Evolutionary conservation across 2,797 vertebrate genomes (phyloP).

Genomic region (Calcarius lapponicus): DNA sequence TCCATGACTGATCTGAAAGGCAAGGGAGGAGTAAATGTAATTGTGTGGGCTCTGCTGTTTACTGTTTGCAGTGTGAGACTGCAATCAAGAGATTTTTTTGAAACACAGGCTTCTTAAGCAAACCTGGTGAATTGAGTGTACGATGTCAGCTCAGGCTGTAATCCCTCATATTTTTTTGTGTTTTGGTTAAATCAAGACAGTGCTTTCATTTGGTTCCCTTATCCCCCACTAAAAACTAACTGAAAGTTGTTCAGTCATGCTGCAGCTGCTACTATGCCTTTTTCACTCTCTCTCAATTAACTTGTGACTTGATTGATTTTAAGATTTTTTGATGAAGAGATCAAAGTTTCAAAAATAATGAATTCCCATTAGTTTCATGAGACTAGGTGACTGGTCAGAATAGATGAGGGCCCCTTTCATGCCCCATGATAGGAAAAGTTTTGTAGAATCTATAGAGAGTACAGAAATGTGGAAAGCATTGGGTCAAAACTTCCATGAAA

Average conservation of each 20-base stretch:
- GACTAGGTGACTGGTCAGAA: background rate
- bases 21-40: background rate
- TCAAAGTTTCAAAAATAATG: background rate
- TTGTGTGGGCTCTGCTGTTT: background rate
- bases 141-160: background rate
- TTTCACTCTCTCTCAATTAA: background rate
- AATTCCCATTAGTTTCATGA: background rate
- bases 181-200: background rate
- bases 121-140: background rate
- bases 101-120: background rate
- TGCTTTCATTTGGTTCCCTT: background rate
- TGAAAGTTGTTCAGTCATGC: background rate
- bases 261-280: background rate
- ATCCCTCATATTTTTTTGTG: background rate
- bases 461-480: background rate
- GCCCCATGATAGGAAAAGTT: background rate
- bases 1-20: background rate
- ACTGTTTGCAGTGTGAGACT: background rate
- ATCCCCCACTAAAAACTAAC: background rate
- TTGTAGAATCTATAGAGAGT: background rate
- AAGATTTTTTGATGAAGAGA: background rate
- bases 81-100: background rate
- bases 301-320: background rate
- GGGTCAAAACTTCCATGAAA: background rate
- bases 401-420: background rate